phyloP scores from a whole-genome alignment of 2,797 vertebrate species.

The Acridotheres tristis region DNA sequence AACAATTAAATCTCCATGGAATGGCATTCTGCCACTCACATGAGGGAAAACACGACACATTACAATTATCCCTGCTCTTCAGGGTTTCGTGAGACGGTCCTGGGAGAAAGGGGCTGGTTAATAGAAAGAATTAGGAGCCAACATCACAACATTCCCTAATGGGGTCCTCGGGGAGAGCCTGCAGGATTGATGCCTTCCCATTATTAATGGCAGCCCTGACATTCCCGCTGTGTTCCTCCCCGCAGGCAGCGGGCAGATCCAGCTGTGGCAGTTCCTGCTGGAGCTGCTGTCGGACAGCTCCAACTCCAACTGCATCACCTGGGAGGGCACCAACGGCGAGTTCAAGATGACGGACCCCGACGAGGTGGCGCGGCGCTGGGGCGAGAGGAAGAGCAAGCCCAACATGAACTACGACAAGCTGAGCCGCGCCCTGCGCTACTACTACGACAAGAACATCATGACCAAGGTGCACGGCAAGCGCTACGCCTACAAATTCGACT shows the following conservation, averaged over 20 bases:
- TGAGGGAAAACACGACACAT: background rate
- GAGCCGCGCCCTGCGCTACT: constrained; percentile 89
- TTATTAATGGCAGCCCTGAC: background rate
- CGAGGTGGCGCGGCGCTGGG: constrained; percentile 89
- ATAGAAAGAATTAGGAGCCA: background rate
- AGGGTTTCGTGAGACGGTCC: background rate
- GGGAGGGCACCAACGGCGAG: constrained; percentile 89
- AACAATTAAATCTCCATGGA: constrained; percentile 44
- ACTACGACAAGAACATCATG: constrained; percentile 94
- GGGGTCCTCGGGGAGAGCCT: background rate
- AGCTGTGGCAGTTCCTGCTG: constrained; percentile 89
- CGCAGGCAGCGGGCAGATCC: constrained; percentile 87
- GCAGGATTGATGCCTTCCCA: accelerated
- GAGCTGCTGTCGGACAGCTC: constrained; percentile 89
- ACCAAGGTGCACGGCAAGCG: constrained; percentile 91
- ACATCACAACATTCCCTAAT: background rate
- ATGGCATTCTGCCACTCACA: constrained; percentile 21
- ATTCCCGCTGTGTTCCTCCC: background rate
- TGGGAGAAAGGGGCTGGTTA: background rate
- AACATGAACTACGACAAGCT: constrained; percentile 94
- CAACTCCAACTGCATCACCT: constrained; percentile 89
- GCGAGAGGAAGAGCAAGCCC: constrained; percentile 88
- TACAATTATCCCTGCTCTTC: constrained; percentile 3
- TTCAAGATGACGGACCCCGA: constrained; percentile 92
- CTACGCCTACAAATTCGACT: constrained; percentile 91